phyloP scores from a whole-genome alignment of 2,888 invertebrate genomes.

The Cinara cedri region DNA sequence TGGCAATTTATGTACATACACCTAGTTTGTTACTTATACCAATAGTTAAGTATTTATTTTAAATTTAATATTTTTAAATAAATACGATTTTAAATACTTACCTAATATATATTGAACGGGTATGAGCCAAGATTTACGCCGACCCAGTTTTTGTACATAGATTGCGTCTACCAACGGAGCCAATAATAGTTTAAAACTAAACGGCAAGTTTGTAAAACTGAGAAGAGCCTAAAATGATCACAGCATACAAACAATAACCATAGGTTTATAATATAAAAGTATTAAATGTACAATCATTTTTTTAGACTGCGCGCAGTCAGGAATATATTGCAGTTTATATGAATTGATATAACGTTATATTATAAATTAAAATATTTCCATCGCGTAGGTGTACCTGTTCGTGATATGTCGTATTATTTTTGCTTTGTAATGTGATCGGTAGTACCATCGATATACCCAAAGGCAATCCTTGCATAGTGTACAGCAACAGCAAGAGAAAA shows the following conservation, averaged over 20 bases:
- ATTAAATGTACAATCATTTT: too few relatives aligned
- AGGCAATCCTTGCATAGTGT: slow-evolving; percentile 93
- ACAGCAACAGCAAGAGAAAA: slow-evolving; percentile 85
- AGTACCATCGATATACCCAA: slow-evolving; percentile 91
- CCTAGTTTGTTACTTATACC: too few relatives aligned
- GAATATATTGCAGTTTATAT: too few relatives aligned
- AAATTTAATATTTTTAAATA: too few relatives aligned
- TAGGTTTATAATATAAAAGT: too few relatives aligned
- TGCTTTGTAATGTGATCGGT: slow-evolving; percentile 91
- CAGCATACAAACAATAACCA: too few relatives aligned
- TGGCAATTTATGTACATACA: not conserved
- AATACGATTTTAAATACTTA: not conserved
- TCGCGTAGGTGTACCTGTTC: slow-evolving; percentile 72
- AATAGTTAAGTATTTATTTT: too few relatives aligned
- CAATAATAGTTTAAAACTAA: slow-evolving; percentile 45
- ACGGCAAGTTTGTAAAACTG: slow-evolving; percentile 26
- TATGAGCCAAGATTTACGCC: slow-evolving; percentile 50
- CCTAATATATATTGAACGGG: slow-evolving; percentile 45
- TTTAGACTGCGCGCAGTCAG: too few relatives aligned
- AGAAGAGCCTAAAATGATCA: slow-evolving; percentile 35
- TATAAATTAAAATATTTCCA: too few relatives aligned
- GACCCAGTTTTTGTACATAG: slow-evolving; percentile 29
- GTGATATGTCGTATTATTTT: slow-evolving; percentile 85
- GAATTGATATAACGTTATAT: too few relatives aligned
- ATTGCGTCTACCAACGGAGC: slow-evolving; percentile 46